Evolutionary conservation across 2,113 vertebrate genomes (phyloP).

Genomic region (Sphyrna mokarran): DNA sequence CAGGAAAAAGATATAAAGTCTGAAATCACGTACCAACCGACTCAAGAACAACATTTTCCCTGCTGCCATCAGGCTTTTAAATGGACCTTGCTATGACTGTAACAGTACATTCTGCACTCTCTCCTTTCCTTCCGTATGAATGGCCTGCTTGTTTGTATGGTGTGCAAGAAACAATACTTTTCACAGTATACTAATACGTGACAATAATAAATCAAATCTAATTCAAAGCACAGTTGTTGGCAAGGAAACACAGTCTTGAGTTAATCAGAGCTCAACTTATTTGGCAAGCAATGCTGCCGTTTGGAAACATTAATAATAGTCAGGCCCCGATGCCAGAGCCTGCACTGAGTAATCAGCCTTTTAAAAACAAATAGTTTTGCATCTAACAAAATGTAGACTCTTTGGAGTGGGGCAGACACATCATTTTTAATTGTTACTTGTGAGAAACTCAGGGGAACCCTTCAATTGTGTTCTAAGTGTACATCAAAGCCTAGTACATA

Average conservation of each 20-base stretch:
- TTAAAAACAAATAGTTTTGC: background rate
- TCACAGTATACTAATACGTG: too few species aligned
- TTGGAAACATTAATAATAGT: background rate
- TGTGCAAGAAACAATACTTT: too few species aligned
- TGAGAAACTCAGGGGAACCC: background rate
- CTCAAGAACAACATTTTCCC: too few species aligned
- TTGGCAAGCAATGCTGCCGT: background rate
- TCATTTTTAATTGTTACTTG: background rate
- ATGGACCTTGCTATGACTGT: too few species aligned
- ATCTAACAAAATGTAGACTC: background rate
- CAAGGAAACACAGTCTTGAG: background rate
- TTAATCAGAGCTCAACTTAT: background rate
- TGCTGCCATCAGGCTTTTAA: too few species aligned
- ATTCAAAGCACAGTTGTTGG: background rate
- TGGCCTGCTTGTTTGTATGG: too few species aligned
- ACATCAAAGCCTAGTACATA: background rate
- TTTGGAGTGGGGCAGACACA: background rate
- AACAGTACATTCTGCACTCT: too few species aligned
- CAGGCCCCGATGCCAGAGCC: background rate
- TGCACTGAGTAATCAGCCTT: background rate
- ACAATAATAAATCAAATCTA: too few species aligned
- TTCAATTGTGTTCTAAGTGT: background rate
- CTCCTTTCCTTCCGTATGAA: too few species aligned
- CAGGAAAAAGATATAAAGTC: too few species aligned
- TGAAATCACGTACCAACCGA: too few species aligned